Percentiles rank a stretch among this genome's conserved stretches.
Conservation (phyloP, 2,113 vertebrate genomes). For the Varanus komodoensis region DNA sequence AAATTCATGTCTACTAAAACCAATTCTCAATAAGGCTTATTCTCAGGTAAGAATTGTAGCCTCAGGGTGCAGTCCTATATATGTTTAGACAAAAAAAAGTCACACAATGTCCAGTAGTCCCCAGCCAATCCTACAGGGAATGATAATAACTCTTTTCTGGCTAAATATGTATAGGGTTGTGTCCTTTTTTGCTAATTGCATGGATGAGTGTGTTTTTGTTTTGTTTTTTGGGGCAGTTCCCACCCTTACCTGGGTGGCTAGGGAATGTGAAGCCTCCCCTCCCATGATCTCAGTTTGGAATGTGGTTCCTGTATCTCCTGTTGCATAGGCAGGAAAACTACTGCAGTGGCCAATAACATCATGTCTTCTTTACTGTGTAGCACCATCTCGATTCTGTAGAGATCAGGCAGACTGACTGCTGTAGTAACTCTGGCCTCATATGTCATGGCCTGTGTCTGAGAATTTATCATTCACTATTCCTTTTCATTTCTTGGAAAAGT, state of each 20-base stretch:
- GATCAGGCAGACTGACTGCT: not conserved
- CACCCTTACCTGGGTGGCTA: not conserved
- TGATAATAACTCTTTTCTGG: too few species aligned
- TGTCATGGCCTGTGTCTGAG: not conserved
- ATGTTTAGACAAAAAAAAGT: too few species aligned
- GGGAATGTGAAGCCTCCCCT: not conserved
- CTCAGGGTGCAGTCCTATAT: too few species aligned
- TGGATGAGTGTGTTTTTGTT: too few species aligned
- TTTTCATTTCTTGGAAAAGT: not conserved
- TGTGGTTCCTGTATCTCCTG: not conserved
- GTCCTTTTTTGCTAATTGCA: too few species aligned
- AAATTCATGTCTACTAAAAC: too few species aligned
- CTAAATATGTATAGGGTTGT: too few species aligned
- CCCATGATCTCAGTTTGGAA: not conserved
- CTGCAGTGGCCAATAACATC: not conserved
- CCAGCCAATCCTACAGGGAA: too few species aligned
- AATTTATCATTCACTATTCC: not conserved
- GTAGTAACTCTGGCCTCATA: not conserved
- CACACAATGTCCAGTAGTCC: too few species aligned
- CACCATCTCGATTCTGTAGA: not conserved
- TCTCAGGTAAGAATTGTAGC: too few species aligned
- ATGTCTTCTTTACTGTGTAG: not conserved
- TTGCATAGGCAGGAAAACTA: not conserved
- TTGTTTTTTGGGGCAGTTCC: too few species aligned
- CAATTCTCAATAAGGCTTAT: too few species aligned